Evolutionary conservation across 2,797 vertebrate genomes (phyloP).

Genomic region (Molossus alvarezi): DNA sequence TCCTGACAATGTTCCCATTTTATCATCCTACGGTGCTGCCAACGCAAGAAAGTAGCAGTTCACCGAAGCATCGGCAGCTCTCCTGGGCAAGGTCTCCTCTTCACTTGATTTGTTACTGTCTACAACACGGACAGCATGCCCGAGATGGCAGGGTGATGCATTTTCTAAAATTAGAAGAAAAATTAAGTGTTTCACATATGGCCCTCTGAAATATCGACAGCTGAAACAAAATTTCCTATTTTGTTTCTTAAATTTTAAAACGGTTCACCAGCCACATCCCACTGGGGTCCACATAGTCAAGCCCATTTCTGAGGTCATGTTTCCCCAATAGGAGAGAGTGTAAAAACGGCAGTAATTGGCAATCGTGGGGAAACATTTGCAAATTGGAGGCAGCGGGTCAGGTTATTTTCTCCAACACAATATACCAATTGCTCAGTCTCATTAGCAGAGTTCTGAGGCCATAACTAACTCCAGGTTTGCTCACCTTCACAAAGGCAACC

Average conservation of each 20-base stretch:
- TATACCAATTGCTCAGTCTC: conserved; percentile 14
- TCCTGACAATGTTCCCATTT: background rate
- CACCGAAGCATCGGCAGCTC: background rate
- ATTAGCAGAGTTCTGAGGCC: conserved; percentile 64
- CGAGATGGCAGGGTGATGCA: background rate
- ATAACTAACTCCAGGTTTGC: background rate
- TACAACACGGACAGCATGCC: accelerated
- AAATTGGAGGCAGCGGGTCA: background rate
- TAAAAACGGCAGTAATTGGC: conserved; percentile 14
- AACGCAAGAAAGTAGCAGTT: background rate
- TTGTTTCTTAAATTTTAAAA: conserved; percentile 29
- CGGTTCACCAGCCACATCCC: background rate
- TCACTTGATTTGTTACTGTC: background rate
- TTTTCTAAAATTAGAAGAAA: conserved; percentile 18
- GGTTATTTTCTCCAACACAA: conserved; percentile 29
- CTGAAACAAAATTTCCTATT: background rate
- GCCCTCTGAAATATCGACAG: background rate
- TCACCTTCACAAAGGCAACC: conserved; percentile 65
- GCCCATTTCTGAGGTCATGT: background rate
- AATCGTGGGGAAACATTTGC: conserved; percentile 10
- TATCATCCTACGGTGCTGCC: background rate
- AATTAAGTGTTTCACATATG: background rate
- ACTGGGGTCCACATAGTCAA: background rate
- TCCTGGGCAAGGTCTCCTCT: conserved; percentile 24
- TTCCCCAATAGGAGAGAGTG: conserved; percentile 50